These are phyloP conservation scores for Aphis gossypii DNA, from an alignment of 1,140 invertebrate genomes.

Conservation along the genomic window DNA sequence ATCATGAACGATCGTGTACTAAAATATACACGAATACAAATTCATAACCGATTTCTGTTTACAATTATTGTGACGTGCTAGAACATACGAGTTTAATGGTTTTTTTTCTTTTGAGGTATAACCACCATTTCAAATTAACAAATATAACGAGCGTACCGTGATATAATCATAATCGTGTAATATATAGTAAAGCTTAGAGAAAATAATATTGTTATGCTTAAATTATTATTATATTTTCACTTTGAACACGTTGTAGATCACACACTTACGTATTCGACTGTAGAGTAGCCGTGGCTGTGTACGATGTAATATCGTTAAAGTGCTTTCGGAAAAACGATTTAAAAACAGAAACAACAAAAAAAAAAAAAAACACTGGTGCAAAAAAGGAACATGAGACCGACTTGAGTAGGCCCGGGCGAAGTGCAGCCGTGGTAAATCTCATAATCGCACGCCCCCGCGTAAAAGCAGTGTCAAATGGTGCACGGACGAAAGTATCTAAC, in stretches of 20 bases:
- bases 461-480: background rate
- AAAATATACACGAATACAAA: background rate
- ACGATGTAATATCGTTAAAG: background rate
- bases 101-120: background rate
- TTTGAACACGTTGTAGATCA: background rate
- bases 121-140: background rate
- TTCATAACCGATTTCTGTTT: background rate
- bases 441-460: background rate
- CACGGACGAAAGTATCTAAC: background rate
- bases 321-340: background rate
- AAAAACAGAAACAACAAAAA: background rate
- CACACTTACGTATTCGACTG: background rate
- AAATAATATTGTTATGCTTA: background rate
- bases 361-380: background rate
- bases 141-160: background rate
- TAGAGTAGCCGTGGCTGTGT: background rate
- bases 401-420: background rate
- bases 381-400: background rate
- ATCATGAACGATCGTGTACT: background rate
- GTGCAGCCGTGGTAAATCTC: background rate
- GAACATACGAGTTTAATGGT: background rate
- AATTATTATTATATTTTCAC: no score
- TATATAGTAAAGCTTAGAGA: no score
- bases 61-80: background rate
- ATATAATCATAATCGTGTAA: background rate